Conservation (phyloP, 1,140 invertebrate species). For the Diabrotica virgifera region DNA sequence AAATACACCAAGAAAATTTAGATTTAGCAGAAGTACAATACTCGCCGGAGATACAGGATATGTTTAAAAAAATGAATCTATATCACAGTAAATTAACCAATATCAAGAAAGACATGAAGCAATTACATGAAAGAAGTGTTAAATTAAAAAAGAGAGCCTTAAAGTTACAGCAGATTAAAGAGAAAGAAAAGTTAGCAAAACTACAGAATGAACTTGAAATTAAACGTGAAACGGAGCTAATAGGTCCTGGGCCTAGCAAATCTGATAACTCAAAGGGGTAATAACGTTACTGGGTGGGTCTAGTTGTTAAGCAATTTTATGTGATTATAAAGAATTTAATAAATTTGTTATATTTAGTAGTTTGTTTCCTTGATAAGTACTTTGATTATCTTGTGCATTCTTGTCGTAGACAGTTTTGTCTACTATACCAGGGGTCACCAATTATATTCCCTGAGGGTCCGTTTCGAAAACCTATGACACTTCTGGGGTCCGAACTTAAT, state of each 20-base stretch:
- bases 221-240: constrained; percentile 4
- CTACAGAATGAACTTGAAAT: neutral
- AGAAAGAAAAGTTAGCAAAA: constrained; percentile 10
- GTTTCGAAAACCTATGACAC: no score
- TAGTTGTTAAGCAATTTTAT: no score
- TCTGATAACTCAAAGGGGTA: neutral
- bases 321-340: no score
- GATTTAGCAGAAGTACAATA: constrained; percentile 12
- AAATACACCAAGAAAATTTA: constrained; percentile 16
- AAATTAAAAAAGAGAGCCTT: constrained; percentile 14
- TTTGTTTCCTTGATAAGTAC: no score
- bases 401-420: no score
- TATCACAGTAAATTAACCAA: constrained; percentile 12
- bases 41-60: constrained; percentile 16
- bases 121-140: constrained; percentile 10
- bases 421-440: no score
- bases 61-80: constrained; percentile 11
- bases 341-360: no score
- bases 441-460: no score
- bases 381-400: no score
- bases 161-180: constrained; percentile 13
- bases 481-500: no score
- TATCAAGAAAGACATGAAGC: constrained; percentile 17
- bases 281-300: no score
- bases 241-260: constrained; percentile 3